These are phyloP conservation scores for Ephialtes manifestator DNA, from an alignment of 2,888 invertebrate species.

Conservation along the genomic window DNA sequence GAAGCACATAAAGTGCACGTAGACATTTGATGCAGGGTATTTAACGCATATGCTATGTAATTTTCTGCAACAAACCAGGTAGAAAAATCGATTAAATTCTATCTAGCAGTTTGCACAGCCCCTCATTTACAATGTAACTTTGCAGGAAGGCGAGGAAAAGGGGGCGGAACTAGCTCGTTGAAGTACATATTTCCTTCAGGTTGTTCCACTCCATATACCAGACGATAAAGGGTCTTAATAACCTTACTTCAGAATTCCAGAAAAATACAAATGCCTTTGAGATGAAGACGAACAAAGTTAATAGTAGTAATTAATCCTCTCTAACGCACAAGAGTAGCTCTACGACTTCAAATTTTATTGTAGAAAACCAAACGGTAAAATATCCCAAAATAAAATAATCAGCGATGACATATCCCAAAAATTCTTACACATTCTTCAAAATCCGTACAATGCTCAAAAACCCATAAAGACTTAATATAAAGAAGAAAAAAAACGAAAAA, in stretches of 20 bases:
- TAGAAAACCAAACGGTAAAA: too few species aligned
- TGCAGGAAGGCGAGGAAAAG: slow-evolving; percentile 7
- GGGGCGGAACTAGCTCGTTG: neutral
- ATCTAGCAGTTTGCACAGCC: slow-evolving; percentile 32
- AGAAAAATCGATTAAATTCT: slow-evolving; percentile 55
- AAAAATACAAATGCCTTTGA: neutral
- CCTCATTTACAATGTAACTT: slow-evolving; percentile 50
- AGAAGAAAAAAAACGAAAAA: too few species aligned
- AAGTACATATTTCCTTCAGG: neutral
- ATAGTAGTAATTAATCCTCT: neutral
- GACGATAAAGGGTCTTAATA: slow-evolving; percentile 1
- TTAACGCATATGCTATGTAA: slow-evolving; percentile 43
- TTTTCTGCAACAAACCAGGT: slow-evolving; percentile 53
- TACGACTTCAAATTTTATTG: too few species aligned
- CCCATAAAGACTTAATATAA: too few species aligned
- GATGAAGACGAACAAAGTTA: neutral
- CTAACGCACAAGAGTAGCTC: too few species aligned
- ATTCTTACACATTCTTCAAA: too few species aligned
- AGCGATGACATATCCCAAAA: too few species aligned
- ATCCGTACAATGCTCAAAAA: too few species aligned
- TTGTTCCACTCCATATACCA: neutral
- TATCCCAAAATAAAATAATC: too few species aligned
- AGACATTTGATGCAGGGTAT: slow-evolving; percentile 24
- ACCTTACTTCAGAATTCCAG: neutral
- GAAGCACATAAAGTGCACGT: neutral